Evolutionary conservation across 2,797 vertebrate genomes (phyloP), one percentile per base, ranked within the genome.

Genomic region (Microchirus variegatus): DNA sequence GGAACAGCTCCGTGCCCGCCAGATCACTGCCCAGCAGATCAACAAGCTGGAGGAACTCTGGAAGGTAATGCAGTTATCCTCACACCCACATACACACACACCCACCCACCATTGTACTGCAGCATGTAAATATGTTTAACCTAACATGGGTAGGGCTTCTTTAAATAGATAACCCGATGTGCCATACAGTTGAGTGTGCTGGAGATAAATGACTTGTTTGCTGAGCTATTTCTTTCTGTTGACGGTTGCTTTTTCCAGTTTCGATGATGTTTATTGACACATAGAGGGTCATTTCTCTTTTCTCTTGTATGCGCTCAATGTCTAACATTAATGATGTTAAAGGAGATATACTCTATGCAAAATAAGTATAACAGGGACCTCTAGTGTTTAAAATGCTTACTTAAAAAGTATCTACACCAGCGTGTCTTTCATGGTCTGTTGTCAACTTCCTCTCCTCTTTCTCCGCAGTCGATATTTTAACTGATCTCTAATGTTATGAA

Each of bases 1-100:
- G 88, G 98, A 99, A 81, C 97, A 99, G 87, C 88, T 99, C 37
- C 87, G 98, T 12, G 96, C 98, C 0, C 94, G 97, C 5, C 97
- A 99, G 92, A 99, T 99, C 78, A 97, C 98, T 0, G 98, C 97
- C 18, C 98, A 99, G 80, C 98, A 99, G 89, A 99, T 99, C 81
- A 99, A 99, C 93, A 99, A 99, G 76, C 90, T 99, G 77, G 97
- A 99, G 87, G 98, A 99, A 58, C 95, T 99, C 26, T 99, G 98
- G 97, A 99, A 99, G 96, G 98, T 98, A 75, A 0, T 13, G 19
- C 26, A 60, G 5, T 3, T 49, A n/a, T 48, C 3, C 4, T 15
- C 37, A 14, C 17, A 52, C 56, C 59, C 55, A 47, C 17, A 31
- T 3, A 1, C 31, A n/a, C 17, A 52, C 56, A 62, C 54, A 46